These are phyloP conservation scores for Raja brachyura DNA, from an alignment of 2,113 vertebrate genomes.

Conservation along the genomic window DNA sequence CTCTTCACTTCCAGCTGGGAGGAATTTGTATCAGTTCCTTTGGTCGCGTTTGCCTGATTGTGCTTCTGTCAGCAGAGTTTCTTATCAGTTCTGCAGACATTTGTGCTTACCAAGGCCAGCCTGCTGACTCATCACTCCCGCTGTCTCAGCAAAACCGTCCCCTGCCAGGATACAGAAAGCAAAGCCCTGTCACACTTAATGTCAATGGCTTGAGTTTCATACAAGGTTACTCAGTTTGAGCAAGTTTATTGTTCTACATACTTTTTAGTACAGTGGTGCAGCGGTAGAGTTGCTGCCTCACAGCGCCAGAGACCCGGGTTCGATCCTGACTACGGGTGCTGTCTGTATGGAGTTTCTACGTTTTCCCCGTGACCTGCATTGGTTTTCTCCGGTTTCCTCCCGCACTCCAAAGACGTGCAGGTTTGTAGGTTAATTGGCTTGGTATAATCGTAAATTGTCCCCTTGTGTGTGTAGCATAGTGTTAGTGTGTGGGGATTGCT, in stretches of 20 bases:
- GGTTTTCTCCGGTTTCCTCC: too few species aligned
- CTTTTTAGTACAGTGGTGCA: background rate
- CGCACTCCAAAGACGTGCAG: too few species aligned
- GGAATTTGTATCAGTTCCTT: background rate
- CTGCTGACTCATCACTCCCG: background rate
- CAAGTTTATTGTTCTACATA: background rate
- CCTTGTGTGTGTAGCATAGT: too few species aligned
- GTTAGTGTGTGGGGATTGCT: too few species aligned
- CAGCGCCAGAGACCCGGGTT: too few species aligned
- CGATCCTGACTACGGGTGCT: too few species aligned
- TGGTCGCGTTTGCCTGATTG: background rate
- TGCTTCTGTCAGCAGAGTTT: background rate
- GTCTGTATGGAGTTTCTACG: too few species aligned
- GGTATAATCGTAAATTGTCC: too few species aligned
- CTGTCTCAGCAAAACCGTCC: background rate
- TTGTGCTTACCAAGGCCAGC: background rate
- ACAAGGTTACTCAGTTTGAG: background rate
- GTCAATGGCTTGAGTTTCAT: background rate
- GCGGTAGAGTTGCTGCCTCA: too few species aligned
- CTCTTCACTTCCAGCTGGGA: background rate
- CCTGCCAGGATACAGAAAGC: background rate
- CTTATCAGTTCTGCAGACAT: background rate
- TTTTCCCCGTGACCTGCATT: too few species aligned
- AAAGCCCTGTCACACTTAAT: background rate
- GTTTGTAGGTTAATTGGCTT: too few species aligned